Percentiles rank a stretch among this genome's conserved stretches.
Conservation (phyloP, 2,888 invertebrate species). For the Cataglyphis livida region DNA sequence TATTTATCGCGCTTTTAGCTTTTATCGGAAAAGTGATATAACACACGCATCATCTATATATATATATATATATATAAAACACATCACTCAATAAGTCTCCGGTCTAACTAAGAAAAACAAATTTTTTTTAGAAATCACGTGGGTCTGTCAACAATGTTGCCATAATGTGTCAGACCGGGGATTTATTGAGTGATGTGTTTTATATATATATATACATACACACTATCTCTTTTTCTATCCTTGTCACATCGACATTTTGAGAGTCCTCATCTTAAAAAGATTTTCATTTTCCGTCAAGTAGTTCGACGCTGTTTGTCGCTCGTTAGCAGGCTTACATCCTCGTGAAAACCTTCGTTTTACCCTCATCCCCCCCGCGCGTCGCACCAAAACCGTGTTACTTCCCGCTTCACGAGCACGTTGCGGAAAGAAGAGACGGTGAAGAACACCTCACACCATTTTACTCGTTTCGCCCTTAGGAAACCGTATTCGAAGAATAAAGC, state of each 20-base stretch:
- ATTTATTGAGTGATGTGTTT: too few relatives aligned
- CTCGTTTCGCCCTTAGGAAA: constrained; percentile 34
- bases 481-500: constrained; percentile 35
- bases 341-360: constrained; percentile 55
- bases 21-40: constrained; percentile 8
- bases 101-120: too few relatives aligned
- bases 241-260: background rate
- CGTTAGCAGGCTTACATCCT: constrained; percentile 59
- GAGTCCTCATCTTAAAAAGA: constrained; percentile 29
- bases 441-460: constrained; percentile 15
- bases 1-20: background rate
- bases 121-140: too few relatives aligned
- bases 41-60: constrained; percentile 14
- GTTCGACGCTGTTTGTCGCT: constrained; percentile 46
- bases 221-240: background rate
- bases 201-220: too few relatives aligned
- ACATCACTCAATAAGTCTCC: too few relatives aligned
- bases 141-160: too few relatives aligned
- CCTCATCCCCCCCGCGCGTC: constrained; percentile 19
- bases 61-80: background rate
- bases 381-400: constrained; percentile 44
- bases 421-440: constrained; percentile 17
- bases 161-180: too few relatives aligned
- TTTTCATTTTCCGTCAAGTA: constrained; percentile 50
- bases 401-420: constrained; percentile 9